Base-by-base conservation (phyloP, 2,113 vertebrate genomes). In the Illadopsis cleaveri region DNA sequence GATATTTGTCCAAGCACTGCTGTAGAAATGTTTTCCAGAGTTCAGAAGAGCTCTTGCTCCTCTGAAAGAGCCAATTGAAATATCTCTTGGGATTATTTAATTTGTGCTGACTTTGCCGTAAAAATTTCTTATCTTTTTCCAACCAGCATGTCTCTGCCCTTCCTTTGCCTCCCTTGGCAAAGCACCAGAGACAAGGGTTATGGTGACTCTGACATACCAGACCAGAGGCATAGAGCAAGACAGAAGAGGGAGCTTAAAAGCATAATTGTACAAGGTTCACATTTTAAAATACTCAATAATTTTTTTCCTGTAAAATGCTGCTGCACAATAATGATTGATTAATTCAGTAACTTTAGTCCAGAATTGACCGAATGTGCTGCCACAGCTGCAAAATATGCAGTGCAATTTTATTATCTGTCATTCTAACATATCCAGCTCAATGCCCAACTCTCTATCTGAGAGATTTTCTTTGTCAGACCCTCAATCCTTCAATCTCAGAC, bases 321-420 rank as follows among this genome's bases (percentile, higher is more conserved):
- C 7, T 65, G 62, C 17, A 73, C 37, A 89, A 45, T 20, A 16
- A 76, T 64, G 25, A 57, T 50, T 83, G n/a, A 65, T 86, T 48
- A 77, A 71, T 61, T 83, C 68, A 90, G 21, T 38, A 35, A 44
- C 38, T 72, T 3, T n/a, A 61, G 24, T 40, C n/a, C 37, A 65
- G 53, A 65, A 80, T 1, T 65, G 7, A 68, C 19, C 22, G 30
- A 56, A 96, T 53, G 42, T 40, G 18, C 22, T n/a, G 20, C 45
- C 66, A 12, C 28, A 82, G 51, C n/a, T 80, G 40, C 37, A 75
- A 51, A 82, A 72, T 66, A 62, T 72, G 18, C 28, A 82, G 31
- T 13, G 22, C 18, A 70, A 54, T n/a, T n/a, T n/a, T n/a, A n/a
- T n/a, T n/a, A n/a, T 33, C 22, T 0, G 0, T 58, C 1, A 0